These are phyloP conservation scores for Sigmodon hispidus DNA, from an alignment of 2,113 vertebrate genomes.

Conservation along the genomic window DNA sequence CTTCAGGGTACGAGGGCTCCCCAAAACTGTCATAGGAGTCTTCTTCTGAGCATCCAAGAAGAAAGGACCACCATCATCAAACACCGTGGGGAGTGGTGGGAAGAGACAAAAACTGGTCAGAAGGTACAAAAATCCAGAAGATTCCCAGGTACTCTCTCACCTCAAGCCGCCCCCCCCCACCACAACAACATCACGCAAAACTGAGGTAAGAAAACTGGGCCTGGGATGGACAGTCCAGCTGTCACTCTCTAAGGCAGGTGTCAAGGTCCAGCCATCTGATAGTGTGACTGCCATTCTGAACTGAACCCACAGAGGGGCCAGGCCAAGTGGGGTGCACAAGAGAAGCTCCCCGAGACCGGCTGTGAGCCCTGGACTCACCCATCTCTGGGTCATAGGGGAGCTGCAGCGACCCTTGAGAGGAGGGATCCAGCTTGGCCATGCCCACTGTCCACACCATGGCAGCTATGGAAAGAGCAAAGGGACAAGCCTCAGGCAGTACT, in stretches of 20 bases:
- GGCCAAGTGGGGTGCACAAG: neutral
- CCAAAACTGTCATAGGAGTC: slow-evolving; percentile 83
- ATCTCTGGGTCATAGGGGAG: slow-evolving; percentile 75
- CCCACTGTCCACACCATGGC: slow-evolving; percentile 98
- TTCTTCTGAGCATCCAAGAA: slow-evolving; percentile 84
- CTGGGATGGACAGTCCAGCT: rapidly evolving
- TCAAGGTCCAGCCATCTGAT: too few relatives aligned
- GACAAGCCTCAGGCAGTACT: neutral
- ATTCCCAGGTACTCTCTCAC: neutral
- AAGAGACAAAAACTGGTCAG: slow-evolving; percentile 25
- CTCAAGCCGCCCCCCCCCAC: neutral
- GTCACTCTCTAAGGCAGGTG: rapidly evolving
- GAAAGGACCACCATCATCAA: neutral
- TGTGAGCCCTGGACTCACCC: slow-evolving; percentile 68
- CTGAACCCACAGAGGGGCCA: neutral
- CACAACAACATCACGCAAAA: neutral
- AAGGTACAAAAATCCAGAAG: neutral
- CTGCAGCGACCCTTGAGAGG: slow-evolving; percentile 79
- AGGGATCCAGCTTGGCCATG: slow-evolving; percentile 90
- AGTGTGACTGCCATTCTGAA: neutral
- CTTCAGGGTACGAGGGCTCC: slow-evolving; percentile 78
- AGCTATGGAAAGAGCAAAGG: slow-evolving; percentile 84
- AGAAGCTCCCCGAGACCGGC: neutral
- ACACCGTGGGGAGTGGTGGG: rapidly evolving
- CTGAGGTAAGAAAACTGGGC: neutral